Conservation (phyloP, 1,140 invertebrate genomes). For the Trachymyrmex cornetzi region DNA sequence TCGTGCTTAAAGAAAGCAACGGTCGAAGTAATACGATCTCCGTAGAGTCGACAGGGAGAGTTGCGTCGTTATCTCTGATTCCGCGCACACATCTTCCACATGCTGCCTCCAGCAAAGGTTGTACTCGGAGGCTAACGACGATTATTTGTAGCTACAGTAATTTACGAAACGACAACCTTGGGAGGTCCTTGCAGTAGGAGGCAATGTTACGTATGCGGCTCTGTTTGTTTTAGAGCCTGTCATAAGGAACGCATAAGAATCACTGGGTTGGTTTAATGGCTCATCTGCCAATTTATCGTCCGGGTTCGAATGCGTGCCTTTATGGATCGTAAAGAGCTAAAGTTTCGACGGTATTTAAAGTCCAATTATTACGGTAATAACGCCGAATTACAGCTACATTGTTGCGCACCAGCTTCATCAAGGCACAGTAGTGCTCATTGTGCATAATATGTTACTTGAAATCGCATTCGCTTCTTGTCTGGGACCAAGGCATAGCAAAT, state of each 20-base stretch:
- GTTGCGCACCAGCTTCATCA: slow-evolving; percentile 53
- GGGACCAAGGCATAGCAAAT: background rate
- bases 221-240: slow-evolving; percentile 78
- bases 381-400: slow-evolving; percentile 68
- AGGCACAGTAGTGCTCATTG: slow-evolving; percentile 2
- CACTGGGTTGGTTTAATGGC: slow-evolving; percentile 71
- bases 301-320: slow-evolving; percentile 68
- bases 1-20: background rate
- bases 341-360: slow-evolving; percentile 75
- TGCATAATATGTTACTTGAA: slow-evolving; percentile 33
- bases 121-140: slow-evolving; percentile 58
- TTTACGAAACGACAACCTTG: slow-evolving; percentile 75
- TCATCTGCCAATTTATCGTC: slow-evolving; percentile 76
- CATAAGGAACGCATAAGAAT: slow-evolving; percentile 72
- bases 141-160: slow-evolving; percentile 72
- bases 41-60: slow-evolving; percentile 51
- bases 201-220: slow-evolving; percentile 55
- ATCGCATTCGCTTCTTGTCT: slow-evolving; percentile 5
- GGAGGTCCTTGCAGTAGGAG: slow-evolving; percentile 50
- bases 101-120: slow-evolving; percentile 24
- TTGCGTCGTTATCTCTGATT: slow-evolving; percentile 70
- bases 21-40: background rate
- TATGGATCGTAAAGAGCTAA: slow-evolving; percentile 80
- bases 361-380: slow-evolving; percentile 75
- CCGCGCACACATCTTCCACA: slow-evolving; percentile 39